phyloP scores from a whole-genome alignment of 2,113 vertebrate species.

The Paralichthys olivaceus region DNA sequence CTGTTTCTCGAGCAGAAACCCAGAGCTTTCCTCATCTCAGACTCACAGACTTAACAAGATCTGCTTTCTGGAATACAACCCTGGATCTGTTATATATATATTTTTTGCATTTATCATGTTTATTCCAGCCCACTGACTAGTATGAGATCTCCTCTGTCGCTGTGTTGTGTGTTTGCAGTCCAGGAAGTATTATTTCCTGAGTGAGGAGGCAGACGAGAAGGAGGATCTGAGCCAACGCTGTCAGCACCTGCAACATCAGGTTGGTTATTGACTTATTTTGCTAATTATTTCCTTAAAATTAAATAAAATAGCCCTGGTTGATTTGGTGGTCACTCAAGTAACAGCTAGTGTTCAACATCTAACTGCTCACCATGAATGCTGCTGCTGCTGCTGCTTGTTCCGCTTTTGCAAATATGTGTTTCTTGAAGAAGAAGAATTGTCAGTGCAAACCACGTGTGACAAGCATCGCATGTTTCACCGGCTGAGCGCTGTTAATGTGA shows the following conservation, averaged over 20 bases:
- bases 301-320: too few relatives aligned
- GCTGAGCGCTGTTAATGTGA: background rate
- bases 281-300: background rate
- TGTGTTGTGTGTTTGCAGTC: constrained; percentile 78
- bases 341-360: too few relatives aligned
- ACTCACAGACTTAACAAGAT: too few relatives aligned
- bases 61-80: too few relatives aligned
- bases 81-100: too few relatives aligned
- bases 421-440: too few relatives aligned
- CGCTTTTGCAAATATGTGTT: too few relatives aligned
- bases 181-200: constrained; percentile 92
- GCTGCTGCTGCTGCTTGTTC: too few relatives aligned
- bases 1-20: too few relatives aligned
- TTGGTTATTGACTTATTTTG: constrained; percentile 52
- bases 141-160: constrained; percentile 9
- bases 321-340: too few relatives aligned
- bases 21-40: too few relatives aligned
- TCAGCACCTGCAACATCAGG: constrained; percentile 88
- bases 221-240: constrained; percentile 84
- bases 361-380: too few relatives aligned
- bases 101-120: background rate
- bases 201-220: constrained; percentile 86
- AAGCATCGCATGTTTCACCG: background rate
- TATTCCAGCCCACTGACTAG: background rate
- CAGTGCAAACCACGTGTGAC: background rate